Evolutionary conservation across 2,113 vertebrate species (phyloP).

Genomic region (Corapipo altera): DNA sequence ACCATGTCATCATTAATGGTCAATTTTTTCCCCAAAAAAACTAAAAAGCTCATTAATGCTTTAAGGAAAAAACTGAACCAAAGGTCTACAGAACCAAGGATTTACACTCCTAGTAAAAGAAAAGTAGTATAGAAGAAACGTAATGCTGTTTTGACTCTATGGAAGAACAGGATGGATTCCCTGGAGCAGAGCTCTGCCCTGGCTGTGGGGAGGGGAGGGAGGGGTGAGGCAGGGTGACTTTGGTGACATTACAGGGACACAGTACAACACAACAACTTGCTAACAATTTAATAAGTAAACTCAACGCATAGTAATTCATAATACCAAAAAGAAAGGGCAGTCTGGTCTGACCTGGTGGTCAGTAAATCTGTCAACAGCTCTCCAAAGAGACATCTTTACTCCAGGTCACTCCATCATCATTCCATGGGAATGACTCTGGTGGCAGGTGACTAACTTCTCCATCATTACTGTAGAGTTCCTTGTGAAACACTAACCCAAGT

Average conservation of each 20-base stretch:
- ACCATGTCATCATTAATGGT: constrained; percentile 8
- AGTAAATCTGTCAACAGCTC: constrained; percentile 38
- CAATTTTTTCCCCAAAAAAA: neutral
- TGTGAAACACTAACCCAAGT: neutral
- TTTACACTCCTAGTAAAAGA: constrained; percentile 9
- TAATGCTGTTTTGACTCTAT: neutral
- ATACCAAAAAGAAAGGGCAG: neutral
- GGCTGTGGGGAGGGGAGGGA: neutral
- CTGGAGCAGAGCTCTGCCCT: neutral
- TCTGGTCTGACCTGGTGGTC: neutral
- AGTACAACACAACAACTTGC: neutral
- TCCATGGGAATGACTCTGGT: neutral
- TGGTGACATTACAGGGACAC: neutral
- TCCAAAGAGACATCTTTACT: constrained; percentile 23
- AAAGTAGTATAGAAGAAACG: neutral
- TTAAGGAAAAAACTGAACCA: constrained; percentile 26
- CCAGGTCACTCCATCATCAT: neutral
- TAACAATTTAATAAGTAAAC: neutral
- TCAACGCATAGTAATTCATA: neutral
- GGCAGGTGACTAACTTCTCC: constrained; percentile 34
- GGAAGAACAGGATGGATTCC: neutral
- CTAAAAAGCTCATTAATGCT: constrained; percentile 48
- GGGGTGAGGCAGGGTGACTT: neutral
- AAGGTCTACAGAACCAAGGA: neutral
- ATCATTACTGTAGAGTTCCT: neutral